These are phyloP conservation scores for Phasianus colchicus DNA, from an alignment of 2,113 vertebrate species.

Conservation along the genomic window DNA sequence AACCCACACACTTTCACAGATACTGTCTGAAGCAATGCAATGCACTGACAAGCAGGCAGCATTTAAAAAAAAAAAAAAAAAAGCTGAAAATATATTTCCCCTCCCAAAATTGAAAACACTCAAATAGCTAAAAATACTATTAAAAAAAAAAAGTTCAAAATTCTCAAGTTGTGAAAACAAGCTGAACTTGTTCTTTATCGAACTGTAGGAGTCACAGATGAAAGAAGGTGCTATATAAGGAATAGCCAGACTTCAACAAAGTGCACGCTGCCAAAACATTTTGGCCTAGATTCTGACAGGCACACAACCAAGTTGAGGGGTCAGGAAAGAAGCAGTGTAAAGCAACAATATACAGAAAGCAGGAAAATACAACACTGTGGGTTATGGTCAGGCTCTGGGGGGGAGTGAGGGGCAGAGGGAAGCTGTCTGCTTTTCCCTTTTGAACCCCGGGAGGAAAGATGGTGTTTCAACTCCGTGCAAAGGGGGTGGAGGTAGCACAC, in stretches of 20 bases:
- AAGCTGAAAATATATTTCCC: not conserved
- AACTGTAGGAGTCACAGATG: conserved; percentile 65
- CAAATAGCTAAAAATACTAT: conserved; percentile 21
- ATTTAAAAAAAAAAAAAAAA: not conserved
- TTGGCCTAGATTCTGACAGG: conserved; percentile 70
- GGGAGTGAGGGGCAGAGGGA: not conserved
- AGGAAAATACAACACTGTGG: conserved; percentile 23
- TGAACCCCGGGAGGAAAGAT: not conserved
- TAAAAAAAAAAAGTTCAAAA: not conserved
- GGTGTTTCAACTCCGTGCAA: not conserved
- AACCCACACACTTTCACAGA: not conserved
- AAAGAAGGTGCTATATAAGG: conserved; percentile 70
- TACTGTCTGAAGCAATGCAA: not conserved
- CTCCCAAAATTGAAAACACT: not conserved
- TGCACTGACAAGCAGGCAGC: not conserved
- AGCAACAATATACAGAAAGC: conserved; percentile 45
- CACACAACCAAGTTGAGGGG: conserved; percentile 68
- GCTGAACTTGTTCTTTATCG: conserved; percentile 62
- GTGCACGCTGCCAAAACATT: conserved; percentile 60
- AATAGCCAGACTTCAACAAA: conserved; percentile 64
- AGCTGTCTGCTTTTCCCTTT: not conserved
- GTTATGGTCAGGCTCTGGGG: not conserved
- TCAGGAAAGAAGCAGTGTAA: conserved; percentile 60
- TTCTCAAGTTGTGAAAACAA: conserved; percentile 55
- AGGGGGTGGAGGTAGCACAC: not conserved